Evolutionary conservation across 2,888 invertebrate genomes (phyloP).

Genomic region (Timandra comae): DNA sequence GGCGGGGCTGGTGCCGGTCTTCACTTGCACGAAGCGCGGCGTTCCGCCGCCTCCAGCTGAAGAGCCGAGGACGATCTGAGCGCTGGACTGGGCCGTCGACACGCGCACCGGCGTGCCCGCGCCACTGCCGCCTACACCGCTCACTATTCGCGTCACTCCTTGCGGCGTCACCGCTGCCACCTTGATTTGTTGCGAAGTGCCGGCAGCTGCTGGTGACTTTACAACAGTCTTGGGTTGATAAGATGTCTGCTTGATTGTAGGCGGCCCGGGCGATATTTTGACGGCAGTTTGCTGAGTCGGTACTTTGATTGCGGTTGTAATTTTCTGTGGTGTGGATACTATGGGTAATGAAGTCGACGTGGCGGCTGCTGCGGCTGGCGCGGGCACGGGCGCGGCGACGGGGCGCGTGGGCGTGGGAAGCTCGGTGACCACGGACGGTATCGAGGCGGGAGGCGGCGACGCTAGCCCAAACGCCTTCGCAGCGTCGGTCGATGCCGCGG

Average conservation of each 20-base stretch:
- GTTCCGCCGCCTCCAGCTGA: conserved; percentile 43
- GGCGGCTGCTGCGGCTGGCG: conserved; percentile 37
- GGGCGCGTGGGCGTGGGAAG: conserved; percentile 39
- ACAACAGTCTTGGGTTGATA: conserved; percentile 52
- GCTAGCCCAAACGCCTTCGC: conserved; percentile 55
- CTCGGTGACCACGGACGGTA: conserved; percentile 32
- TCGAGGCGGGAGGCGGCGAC: conserved; percentile 40
- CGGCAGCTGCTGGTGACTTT: conserved; percentile 48
- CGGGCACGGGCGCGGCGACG: conserved; percentile 29
- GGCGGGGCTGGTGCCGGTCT: conserved; percentile 44
- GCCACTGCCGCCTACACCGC: conserved; percentile 55
- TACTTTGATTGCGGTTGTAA: conserved; percentile 49
- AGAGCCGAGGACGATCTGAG: conserved; percentile 57
- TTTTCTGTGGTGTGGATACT: conserved; percentile 56
- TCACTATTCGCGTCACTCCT: conserved; percentile 63
- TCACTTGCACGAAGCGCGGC: conserved; percentile 65
- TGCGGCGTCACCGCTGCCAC: conserved; percentile 62
- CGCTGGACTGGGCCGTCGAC: conserved; percentile 53
- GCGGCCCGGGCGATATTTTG: conserved; percentile 57
- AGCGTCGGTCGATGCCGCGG: conserved; percentile 50
- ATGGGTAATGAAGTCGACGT: conserved; percentile 43
- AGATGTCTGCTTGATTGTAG: conserved; percentile 52
- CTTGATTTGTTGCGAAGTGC: conserved; percentile 62
- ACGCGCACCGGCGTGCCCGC: conserved; percentile 58
- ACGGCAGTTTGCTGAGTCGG: conserved; percentile 47